Conservation (phyloP, 1,140 invertebrate genomes). For the Drosophila santomea region DNA sequence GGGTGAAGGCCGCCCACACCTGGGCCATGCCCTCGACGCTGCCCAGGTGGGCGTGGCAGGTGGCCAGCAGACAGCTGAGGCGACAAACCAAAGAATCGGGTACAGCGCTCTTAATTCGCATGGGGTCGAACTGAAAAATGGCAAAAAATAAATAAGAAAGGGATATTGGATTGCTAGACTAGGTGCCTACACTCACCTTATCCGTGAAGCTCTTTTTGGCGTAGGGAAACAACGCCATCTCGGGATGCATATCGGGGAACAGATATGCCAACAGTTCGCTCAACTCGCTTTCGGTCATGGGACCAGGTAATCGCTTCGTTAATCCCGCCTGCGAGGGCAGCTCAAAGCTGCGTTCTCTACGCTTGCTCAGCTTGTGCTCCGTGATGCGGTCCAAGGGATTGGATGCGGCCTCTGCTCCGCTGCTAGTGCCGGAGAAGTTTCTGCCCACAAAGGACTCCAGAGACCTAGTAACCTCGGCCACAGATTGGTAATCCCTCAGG, state of each 20-base stretch:
- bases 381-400: constrained; percentile 71
- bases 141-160: neutral
- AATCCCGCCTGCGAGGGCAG: constrained; percentile 45
- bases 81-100: constrained; percentile 92
- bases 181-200: constrained; percentile 43
- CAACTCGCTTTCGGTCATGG: constrained; percentile 91
- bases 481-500: constrained; percentile 86
- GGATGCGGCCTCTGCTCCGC: constrained; percentile 37
- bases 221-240: constrained; percentile 85
- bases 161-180: too few relatives aligned
- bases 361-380: constrained; percentile 47
- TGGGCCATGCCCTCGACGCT: constrained; percentile 92
- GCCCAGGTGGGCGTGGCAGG: constrained; percentile 92
- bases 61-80: constrained; percentile 91
- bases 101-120: constrained; percentile 77
- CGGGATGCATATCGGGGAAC: constrained; percentile 94
- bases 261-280: constrained; percentile 93
- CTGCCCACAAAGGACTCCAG: constrained; percentile 87
- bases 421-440: constrained; percentile 75
- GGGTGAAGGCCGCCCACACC: constrained; percentile 95
- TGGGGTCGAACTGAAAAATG: constrained; percentile 70
- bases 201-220: constrained; percentile 68
- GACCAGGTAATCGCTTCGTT: constrained; percentile 86
- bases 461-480: constrained; percentile 85
- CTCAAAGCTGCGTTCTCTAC: constrained; percentile 44